Evolutionary conservation across 2,113 vertebrate species (phyloP), one percentile per base, ranked within the genome.

Genomic region (Panthera leo): DNA sequence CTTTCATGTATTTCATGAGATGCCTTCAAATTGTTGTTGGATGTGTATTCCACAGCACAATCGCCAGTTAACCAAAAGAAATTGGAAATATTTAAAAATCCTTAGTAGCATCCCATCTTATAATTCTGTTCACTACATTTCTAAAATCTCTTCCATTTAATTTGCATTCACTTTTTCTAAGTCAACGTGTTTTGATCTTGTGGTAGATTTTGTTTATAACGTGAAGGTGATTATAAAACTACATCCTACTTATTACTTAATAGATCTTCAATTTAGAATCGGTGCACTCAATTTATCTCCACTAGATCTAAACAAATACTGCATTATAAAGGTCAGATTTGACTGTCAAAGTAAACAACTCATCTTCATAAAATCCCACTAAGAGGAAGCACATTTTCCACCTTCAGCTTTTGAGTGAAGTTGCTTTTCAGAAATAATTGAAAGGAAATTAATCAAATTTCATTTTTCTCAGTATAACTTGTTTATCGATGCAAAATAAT

Each of bases 231-330:
- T 96, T 34, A 89, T 58, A 61, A 96, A 97, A 97, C 90, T 25
- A 58, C 67, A 61, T 94, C 71, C 34, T 96, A 92, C 79, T 97
- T 53, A 97, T 96, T 95, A 92, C 71, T 97, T 95, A 94, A 96
- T 97, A 92, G 83, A 96, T 96, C 91, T 97, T 98, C 88, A 98
- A 65, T 95, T 97, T 96, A 89, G 67, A 97, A 95, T 94, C 42
- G 53, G 85, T 86, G 19, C 53, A 88, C 70, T 97, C 91, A 94
- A 96, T 96, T 91, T 96, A 73, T 93, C 73, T 93, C 70, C 18
- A 89, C 18, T 93, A 82, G 51, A 94, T 97, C 89, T 88, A 96
- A 97, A 95, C 70, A 97, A 98, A 96, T 94, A 63, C 25, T 36
- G 14, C 83, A 73, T 82, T 89, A 82, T 78, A 98, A 96, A 97